Percentiles rank a stretch among this genome's conserved stretches.
Conservation (phyloP, 1,140 invertebrate species). For the Pseudomyrmex dendroicus region DNA sequence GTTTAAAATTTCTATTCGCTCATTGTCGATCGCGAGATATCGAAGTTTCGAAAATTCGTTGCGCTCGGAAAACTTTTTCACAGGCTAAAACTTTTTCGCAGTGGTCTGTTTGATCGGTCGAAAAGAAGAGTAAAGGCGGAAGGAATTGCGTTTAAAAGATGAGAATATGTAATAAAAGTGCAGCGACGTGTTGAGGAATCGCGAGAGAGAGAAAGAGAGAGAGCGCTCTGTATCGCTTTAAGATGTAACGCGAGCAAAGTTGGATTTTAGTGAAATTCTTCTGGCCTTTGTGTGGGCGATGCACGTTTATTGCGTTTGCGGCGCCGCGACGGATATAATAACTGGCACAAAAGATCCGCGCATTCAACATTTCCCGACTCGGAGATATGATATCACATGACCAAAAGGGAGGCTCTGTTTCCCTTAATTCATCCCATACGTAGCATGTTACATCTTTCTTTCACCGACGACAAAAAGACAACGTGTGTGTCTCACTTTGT, state of each 20-base stretch:
- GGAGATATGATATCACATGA: background rate
- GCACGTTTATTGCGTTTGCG: conserved; percentile 48
- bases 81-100: conserved; percentile 7
- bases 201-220: background rate
- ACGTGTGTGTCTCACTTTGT: background rate
- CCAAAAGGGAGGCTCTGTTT: background rate
- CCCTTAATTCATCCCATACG: background rate
- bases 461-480: background rate
- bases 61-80: background rate
- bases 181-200: conserved; percentile 26
- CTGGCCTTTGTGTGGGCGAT: conserved; percentile 30
- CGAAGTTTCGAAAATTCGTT: conserved; percentile 10
- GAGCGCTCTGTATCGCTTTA: conserved; percentile 41
- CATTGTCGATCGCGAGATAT: background rate
- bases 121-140: background rate
- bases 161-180: conserved; percentile 51
- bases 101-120: background rate
- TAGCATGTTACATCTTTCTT: background rate
- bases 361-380: conserved; percentile 24
- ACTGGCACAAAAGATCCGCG: conserved; percentile 45
- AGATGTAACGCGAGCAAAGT: conserved; percentile 51
- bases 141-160: background rate
- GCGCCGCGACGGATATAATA: conserved; percentile 49
- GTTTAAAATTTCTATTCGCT: conserved; percentile 20
- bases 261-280: conserved; percentile 46